Evolutionary conservation across 2,888 invertebrate species (phyloP).

Genomic region (Habrosyne pyritoides): DNA sequence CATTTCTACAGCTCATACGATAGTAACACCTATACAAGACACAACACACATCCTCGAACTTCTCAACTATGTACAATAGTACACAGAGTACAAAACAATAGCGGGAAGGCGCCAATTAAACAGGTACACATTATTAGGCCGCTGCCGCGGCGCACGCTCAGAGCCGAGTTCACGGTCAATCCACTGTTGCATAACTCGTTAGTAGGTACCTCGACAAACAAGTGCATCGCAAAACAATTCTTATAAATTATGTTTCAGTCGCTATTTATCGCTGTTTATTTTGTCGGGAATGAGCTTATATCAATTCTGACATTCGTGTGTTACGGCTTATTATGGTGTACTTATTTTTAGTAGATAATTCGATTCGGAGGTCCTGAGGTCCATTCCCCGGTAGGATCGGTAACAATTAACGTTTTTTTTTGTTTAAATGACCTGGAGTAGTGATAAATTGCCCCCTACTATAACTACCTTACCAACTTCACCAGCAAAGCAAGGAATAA

Average conservation of each 20-base stretch:
- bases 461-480: too few relatives aligned
- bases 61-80: conserved; percentile 31
- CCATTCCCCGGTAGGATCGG: too few relatives aligned
- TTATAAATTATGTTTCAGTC: background rate
- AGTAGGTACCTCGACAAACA: conserved; percentile 5
- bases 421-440: too few relatives aligned
- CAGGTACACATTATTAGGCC: conserved; percentile 43
- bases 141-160: conserved; percentile 29
- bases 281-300: background rate
- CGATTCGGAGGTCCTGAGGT: too few relatives aligned
- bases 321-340: too few relatives aligned
- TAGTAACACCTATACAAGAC: background rate
- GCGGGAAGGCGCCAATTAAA: conserved; percentile 58
- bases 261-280: background rate
- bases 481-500: too few relatives aligned
- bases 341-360: too few relatives aligned
- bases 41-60: conserved; percentile 15
- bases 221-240: conserved; percentile 3
- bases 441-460: too few relatives aligned
- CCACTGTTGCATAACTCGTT: conserved; percentile 33
- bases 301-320: too few relatives aligned
- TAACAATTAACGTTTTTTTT: too few relatives aligned
- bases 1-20: background rate
- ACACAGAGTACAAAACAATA: conserved; percentile 43
- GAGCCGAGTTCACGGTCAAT: conserved; percentile 62